Conservation (phyloP, 2,113 vertebrate species). For the Electrona antarctica region DNA sequence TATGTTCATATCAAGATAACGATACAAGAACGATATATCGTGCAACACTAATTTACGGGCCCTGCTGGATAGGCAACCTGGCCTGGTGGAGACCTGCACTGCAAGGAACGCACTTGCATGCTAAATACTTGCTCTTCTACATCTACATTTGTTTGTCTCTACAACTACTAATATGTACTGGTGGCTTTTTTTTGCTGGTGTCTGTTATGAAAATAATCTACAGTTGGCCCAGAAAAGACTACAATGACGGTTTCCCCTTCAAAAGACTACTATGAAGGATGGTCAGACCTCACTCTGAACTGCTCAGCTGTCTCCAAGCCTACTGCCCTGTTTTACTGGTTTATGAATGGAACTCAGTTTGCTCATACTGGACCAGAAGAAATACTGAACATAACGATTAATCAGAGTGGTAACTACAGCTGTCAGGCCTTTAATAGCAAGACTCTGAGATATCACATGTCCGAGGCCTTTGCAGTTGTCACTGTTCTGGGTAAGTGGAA, state of each 20-base stretch:
- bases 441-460: constrained; percentile 50
- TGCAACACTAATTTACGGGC: no score
- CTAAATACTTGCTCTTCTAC: neutral
- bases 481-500: constrained; percentile 48
- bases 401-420: constrained; percentile 62
- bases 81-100: no score
- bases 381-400: constrained; percentile 39
- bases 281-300: constrained; percentile 46
- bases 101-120: neutral
- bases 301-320: constrained; percentile 66
- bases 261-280: constrained; percentile 18
- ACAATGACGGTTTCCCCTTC: neutral
- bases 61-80: no score
- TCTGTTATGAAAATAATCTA: neutral
- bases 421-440: constrained; percentile 59
- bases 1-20: no score
- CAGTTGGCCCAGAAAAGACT: constrained; percentile 65
- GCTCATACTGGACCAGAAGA: constrained; percentile 34
- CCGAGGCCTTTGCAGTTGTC: constrained; percentile 35
- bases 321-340: constrained; percentile 47
- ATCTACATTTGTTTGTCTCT: neutral
- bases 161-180: neutral
- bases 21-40: no score
- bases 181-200: neutral
- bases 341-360: constrained; percentile 35